A percentile compares a stretch with the other conserved stretches of the same genome.
phyloP scores from a whole-genome alignment of 2,113 vertebrate genomes.

The Petrocephalus microphthalmus region DNA sequence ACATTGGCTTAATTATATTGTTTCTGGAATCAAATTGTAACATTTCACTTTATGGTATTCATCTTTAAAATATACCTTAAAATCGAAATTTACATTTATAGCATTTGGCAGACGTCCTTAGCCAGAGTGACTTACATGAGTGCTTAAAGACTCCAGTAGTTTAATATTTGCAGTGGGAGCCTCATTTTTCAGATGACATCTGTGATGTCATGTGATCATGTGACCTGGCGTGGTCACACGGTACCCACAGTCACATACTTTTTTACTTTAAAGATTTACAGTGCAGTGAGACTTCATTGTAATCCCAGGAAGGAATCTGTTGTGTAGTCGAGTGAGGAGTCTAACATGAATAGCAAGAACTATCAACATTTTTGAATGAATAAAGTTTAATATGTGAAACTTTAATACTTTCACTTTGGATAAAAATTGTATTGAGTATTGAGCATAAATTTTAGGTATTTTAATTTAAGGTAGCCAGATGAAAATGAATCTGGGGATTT shows the following conservation, averaged over 20 bases:
- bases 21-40: not conserved
- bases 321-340: not conserved
- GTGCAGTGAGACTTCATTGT: not conserved
- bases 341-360: not conserved
- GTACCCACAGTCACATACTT: not conserved
- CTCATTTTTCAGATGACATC: not conserved
- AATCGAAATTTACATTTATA: not conserved
- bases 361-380: not conserved
- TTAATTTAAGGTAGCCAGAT: not conserved
- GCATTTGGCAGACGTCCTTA: too few species aligned
- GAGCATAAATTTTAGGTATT: not conserved
- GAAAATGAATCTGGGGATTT: not conserved
- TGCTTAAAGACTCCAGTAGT: too few species aligned
- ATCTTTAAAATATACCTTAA: not conserved
- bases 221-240: not conserved
- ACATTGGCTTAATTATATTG: not conserved
- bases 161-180: not conserved
- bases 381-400: not conserved
- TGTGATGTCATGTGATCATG: not conserved
- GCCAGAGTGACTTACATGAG: too few species aligned
- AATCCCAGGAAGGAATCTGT: not conserved
- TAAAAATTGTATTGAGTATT: not conserved
- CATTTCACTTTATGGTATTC: not conserved
- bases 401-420: not conserved
- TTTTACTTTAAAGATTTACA: constrained; percentile 28